Conservation (phyloP, 2,113 vertebrate species). For the Orcinus orca region DNA sequence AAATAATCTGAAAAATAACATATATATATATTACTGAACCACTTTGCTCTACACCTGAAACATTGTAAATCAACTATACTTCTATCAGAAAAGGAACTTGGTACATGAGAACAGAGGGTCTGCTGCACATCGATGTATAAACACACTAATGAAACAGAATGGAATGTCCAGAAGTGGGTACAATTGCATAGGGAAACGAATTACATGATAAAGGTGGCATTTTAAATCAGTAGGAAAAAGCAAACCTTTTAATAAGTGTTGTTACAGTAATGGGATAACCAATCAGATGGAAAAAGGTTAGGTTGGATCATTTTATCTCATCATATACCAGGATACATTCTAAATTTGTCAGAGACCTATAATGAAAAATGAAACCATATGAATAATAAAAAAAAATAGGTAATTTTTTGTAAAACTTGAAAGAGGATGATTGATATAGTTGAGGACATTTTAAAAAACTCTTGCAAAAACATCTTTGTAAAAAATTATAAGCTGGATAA, state of each 20-base stretch:
- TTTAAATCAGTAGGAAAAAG: neutral
- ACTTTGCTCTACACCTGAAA: too few species aligned
- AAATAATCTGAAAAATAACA: too few species aligned
- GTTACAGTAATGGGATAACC: too few species aligned
- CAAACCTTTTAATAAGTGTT: neutral
- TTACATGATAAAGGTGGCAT: too few species aligned
- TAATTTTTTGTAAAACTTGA: neutral
- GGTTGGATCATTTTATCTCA: neutral
- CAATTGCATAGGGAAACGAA: fast-evolving
- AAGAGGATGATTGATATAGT: neutral
- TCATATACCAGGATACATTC: neutral
- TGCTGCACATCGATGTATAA: fast-evolving
- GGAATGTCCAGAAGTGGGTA: neutral
- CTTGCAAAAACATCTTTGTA: neutral
- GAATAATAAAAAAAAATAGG: neutral
- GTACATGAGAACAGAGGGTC: too few species aligned
- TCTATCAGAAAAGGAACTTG: neutral
- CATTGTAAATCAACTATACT: neutral
- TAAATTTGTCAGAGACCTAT: neutral
- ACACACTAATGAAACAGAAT: neutral
- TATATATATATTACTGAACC: too few species aligned
- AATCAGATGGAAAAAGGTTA: neutral
- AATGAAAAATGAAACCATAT: neutral
- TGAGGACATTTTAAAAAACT: neutral
- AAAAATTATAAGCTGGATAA: neutral